Conservation (phyloP, 2,888 invertebrate species). For the Allygus modestus region DNA sequence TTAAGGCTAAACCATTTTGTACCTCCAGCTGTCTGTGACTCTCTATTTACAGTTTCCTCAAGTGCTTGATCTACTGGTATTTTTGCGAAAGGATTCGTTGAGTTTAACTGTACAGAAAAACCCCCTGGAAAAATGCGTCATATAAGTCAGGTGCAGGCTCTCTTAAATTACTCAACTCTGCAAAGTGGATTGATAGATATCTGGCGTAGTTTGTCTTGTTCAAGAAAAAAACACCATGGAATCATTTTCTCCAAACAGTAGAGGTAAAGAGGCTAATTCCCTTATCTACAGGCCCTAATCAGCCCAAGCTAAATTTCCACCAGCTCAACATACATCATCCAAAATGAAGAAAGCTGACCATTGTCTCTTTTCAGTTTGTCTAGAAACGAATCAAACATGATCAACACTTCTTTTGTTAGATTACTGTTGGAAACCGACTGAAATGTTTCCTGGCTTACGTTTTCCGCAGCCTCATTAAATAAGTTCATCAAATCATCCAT, state of each 20-base stretch:
- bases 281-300: not conserved
- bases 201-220: not conserved
- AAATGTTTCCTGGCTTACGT: not conserved
- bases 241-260: not conserved
- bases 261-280: not conserved
- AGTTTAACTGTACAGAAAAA: not conserved
- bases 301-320: not conserved
- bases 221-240: not conserved
- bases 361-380: not conserved
- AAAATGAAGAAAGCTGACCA: not conserved
- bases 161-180: not conserved
- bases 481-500: not conserved
- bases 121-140: not conserved
- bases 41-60: conserved; percentile 7
- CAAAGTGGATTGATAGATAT: not conserved
- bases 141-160: not conserved
- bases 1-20: not conserved
- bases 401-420: not conserved
- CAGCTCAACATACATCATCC: not conserved
- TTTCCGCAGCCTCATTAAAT: not conserved
- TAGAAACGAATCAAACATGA: not conserved
- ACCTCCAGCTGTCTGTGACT: not conserved
- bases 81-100: not conserved
- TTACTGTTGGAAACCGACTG: too few species aligned
- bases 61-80: not conserved